phyloP scores from a whole-genome alignment of 2,888 invertebrate species.

The Eurytoma californica region DNA sequence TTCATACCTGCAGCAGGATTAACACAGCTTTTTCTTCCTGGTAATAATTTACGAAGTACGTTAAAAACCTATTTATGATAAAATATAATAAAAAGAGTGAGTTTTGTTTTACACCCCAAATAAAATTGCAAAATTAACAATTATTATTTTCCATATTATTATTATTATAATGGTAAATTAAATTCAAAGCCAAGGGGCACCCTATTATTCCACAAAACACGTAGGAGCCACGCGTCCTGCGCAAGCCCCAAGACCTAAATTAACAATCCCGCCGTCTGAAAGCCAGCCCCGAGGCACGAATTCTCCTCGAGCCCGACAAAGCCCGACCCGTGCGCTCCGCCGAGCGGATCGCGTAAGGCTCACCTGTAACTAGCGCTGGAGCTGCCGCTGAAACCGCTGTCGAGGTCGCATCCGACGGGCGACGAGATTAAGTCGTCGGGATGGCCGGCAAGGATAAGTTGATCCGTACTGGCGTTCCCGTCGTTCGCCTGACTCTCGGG shows the following conservation, averaged over 20 bases:
- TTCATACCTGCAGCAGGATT: too few relatives aligned
- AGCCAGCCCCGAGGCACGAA: not conserved
- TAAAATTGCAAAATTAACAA: too few relatives aligned
- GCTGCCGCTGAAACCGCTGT: constrained; percentile 90
- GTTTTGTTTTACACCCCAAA: too few relatives aligned
- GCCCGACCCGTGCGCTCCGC: not conserved
- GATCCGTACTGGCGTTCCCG: constrained; percentile 73
- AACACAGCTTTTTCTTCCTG: too few relatives aligned
- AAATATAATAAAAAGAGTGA: too few relatives aligned
- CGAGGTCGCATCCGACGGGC: constrained; percentile 81
- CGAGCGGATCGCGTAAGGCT: constrained; percentile 8
- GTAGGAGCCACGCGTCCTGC: not conserved
- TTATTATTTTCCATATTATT: too few relatives aligned
- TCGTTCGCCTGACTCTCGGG: constrained; percentile 68
- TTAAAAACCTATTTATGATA: too few relatives aligned
- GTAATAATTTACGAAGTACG: too few relatives aligned
- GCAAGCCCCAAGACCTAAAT: constrained; percentile 20
- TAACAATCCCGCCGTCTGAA: constrained; percentile 11
- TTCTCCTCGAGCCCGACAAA: not conserved
- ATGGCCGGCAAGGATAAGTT: constrained; percentile 79
- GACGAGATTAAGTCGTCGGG: constrained; percentile 83
- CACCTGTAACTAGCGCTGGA: constrained; percentile 85
- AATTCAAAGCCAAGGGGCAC: not conserved
- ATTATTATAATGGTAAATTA: too few relatives aligned
- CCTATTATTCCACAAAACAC: constrained; percentile 4